phyloP scores from a whole-genome alignment of 2,888 invertebrate species.

The Helicoverpa assulta region DNA sequence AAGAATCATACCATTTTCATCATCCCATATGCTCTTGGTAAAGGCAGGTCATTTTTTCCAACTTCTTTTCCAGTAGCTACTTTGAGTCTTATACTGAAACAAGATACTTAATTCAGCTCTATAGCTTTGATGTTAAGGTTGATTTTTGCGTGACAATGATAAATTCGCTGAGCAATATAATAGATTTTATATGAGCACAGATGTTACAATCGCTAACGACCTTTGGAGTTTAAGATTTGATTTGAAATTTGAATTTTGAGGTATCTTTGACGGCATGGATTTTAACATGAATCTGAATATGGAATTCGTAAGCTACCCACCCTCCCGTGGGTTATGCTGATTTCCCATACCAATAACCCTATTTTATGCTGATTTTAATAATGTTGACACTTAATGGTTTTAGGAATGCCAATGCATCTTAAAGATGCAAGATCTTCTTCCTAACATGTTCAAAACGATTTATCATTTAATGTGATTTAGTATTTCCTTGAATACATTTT shows the following conservation, averaged over 20 bases:
- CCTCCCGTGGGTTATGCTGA: no score
- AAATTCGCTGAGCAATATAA: background rate
- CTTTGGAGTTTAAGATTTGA: conserved; percentile 2
- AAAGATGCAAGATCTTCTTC: no score
- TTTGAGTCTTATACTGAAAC: conserved; percentile 41
- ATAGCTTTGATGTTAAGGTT: background rate
- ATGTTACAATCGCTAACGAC: conserved; percentile 1
- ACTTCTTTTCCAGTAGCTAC: conserved; percentile 39
- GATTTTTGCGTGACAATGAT: background rate
- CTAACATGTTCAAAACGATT: no score
- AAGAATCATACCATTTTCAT: conserved; percentile 37
- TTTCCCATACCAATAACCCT: no score
- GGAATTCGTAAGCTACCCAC: background rate
- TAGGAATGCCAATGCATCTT: no score
- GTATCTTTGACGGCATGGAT: background rate
- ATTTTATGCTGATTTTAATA: no score
- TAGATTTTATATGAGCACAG: background rate
- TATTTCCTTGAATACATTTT: no score
- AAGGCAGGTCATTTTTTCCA: conserved; percentile 10
- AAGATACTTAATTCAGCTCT: background rate
- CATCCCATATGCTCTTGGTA: conserved; percentile 48
- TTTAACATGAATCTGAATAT: background rate
- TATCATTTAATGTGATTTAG: no score
- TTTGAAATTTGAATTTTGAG: background rate
- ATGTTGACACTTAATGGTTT: no score